Base-by-base conservation (phyloP, 2,888 invertebrate genomes). In the Torymus texanus region DNA sequence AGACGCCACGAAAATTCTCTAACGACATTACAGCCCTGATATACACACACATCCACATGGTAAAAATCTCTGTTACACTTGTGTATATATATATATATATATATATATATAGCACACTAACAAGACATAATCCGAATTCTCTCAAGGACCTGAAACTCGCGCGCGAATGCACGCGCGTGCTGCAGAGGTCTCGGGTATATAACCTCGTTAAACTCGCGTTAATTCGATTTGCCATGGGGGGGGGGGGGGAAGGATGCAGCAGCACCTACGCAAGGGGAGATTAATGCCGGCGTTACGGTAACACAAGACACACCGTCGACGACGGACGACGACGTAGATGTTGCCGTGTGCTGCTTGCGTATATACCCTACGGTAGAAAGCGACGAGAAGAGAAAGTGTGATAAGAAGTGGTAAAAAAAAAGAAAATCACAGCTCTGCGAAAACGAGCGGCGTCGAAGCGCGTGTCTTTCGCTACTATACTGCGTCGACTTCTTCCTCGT, bases 191-290 rank as follows among this genome's bases (percentile, higher is more conserved):
- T 24, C 63, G 63, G n/a, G n/a, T 14, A n/a, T 13, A 63, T 63
- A 63, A 63, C 63, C 14, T 63, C 41, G 63, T 63, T 63, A 63
- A 21, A 63, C 63, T 29, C 24, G 29, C 63, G 63, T 63, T 63
- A 63, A 63, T 63, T 63, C 63, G 63, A 63, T 63, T 63, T 41
- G 41, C 41, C 41, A 8, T 41, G 41, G 41, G 41, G 2, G 21
- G 21, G 21, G 21, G 2, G 21, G 21, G 21, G 21, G 21, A 2
- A 21, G 18, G 21, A 21, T 24, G 8, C 10, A n/a, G n/a, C n/a
- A n/a, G n/a, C 41, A 41, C 41, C 41, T 29, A 2, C 41, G 50
- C 29, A 50, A 14, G 14, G 50, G 41, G 63, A n/a, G 41, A 63
- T 63, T 63, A 63, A 16, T 21, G 41, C 16, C n/a, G 14, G 21